Base-by-base conservation (phyloP, 2,888 invertebrate genomes). In the Nysson spinosus region DNA sequence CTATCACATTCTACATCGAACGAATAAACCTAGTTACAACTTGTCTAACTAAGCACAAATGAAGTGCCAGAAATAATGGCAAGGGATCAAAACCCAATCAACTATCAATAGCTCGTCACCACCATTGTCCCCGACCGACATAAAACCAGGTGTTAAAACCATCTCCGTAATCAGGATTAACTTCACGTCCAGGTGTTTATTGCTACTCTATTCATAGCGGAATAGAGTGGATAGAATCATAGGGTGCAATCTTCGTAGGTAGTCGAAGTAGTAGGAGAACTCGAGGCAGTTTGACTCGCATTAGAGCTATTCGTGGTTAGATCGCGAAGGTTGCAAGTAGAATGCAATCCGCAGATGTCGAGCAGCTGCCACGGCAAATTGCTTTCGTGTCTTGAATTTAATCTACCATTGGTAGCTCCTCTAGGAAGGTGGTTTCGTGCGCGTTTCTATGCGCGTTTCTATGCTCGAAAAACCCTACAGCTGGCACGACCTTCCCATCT, bases 331-430 rank as follows among this genome's bases (percentile, higher is more conserved):
- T 60, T 64, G 60, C 63, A 40, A 52, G 61, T 32, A 74, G 72
- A 79, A 81, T 75, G 81, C 78, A 81, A 79, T 79, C 77, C 77
- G 78, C 85, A 85, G 84, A 85, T 85, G 85, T 83, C 77, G 79
- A 72, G 73, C 85, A 85, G 85, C 85, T 85, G 85, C 76, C 67
- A 57, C 56, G 55, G 55, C 66, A 70, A 72, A 75, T 73, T 76
- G 76, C 71, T 58, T 56, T 60, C 66, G 74, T 73, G 73, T 68
- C 68, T 69, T 56, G 75, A 66, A 74, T 75, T 75, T 69, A 70
- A 68, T 64, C 64, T 46, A 24, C 56, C 55, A 69, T 73, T 63
- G 69, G 61, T 55, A 43, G 69, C 67, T 70, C 77, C 63, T 71
- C 61, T 69, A 66, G 58, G 37, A 39, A 52, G 35, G 42, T n/a